These are phyloP conservation scores for Gorsachius goisagi DNA, from an alignment of 2,113 vertebrate species.

Conservation along the genomic window DNA sequence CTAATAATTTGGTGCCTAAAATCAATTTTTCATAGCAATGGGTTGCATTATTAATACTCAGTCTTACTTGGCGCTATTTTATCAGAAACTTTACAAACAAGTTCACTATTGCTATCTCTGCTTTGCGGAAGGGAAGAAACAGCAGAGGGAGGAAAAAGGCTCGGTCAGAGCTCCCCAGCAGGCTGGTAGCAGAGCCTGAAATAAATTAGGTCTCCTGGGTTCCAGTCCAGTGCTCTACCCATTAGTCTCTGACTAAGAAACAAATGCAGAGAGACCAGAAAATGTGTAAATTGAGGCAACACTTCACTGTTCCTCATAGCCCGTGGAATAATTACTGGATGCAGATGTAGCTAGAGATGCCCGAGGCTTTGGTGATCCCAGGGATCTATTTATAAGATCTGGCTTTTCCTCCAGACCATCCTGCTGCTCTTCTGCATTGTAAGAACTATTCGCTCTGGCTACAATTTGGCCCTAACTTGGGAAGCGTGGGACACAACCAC, in stretches of 20 bases:
- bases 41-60: not conserved
- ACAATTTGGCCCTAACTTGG: not conserved
- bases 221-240: slow-evolving; percentile 45
- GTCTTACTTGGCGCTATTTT: not conserved
- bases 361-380: slow-evolving; percentile 4
- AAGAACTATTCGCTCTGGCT: not conserved
- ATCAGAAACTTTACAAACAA: slow-evolving; percentile 27
- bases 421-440: not conserved
- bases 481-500: not conserved
- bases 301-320: not conserved
- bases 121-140: not conserved
- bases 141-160: not conserved
- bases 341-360: slow-evolving; percentile 5
- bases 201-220: slow-evolving; percentile 62
- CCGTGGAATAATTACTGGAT: slow-evolving; percentile 35
- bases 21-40: not conserved
- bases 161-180: slow-evolving; percentile 12
- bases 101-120: not conserved
- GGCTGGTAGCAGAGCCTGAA: slow-evolving; percentile 1
- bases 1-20: not conserved
- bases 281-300: slow-evolving; percentile 38
- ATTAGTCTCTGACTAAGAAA: slow-evolving; percentile 62
- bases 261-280: slow-evolving; percentile 37
- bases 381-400: not conserved
- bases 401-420: not conserved